A percentile compares a stretch with the other conserved stretches of the same genome.
These are phyloP conservation scores for Ophion ellenae DNA, from an alignment of 2,888 invertebrate genomes.

Conservation along the genomic window DNA sequence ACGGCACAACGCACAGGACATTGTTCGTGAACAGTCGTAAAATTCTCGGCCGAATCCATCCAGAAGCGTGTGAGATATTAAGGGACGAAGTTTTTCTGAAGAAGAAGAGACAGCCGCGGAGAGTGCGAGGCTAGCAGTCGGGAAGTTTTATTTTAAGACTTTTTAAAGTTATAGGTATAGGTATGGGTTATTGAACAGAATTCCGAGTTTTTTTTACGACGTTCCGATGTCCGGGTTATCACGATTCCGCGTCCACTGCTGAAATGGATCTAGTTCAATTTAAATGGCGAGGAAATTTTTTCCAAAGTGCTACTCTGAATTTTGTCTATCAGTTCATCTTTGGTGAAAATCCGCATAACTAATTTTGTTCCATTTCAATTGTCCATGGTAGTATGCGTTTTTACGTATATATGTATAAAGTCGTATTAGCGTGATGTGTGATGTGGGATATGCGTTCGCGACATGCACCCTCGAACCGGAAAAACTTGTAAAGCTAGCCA, in stretches of 20 bases:
- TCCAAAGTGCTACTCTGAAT: too few relatives aligned
- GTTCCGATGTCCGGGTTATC: neutral
- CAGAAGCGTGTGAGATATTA: slow-evolving; percentile 6
- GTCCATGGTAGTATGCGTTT: neutral
- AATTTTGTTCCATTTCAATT: neutral
- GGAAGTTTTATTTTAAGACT: too few relatives aligned
- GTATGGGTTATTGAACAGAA: neutral
- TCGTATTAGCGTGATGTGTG: neutral
- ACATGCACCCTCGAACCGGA: neutral
- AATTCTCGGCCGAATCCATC: slow-evolving; percentile 19
- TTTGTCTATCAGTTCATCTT: too few relatives aligned
- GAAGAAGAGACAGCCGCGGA: too few relatives aligned
- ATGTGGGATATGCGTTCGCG: neutral
- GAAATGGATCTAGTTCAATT: too few relatives aligned
- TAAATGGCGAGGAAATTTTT: too few relatives aligned
- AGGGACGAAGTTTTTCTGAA: neutral
- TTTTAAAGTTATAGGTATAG: too few relatives aligned
- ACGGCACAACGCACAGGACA: neutral
- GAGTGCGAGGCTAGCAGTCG: too few relatives aligned
- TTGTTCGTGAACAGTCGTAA: slow-evolving; percentile 31
- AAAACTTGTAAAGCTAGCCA: neutral
- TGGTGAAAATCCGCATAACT: neutral
- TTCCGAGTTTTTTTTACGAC: neutral
- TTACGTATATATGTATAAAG: neutral
- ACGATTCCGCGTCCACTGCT: too few relatives aligned